These are phyloP conservation scores for Pseudonaja textilis DNA, from an alignment of 2,113 vertebrate species.

Conservation along the genomic window DNA sequence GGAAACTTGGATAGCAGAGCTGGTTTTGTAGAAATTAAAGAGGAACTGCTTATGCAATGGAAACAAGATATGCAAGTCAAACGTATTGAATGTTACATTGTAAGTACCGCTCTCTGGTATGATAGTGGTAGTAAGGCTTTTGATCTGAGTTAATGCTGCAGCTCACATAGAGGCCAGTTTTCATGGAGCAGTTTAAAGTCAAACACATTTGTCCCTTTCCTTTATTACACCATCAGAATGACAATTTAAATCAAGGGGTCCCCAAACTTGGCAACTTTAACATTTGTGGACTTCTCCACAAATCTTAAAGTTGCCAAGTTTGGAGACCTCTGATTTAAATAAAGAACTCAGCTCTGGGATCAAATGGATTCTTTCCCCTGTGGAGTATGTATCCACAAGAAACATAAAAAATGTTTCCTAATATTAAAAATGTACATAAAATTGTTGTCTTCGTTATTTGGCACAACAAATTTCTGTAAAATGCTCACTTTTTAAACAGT, in stretches of 20 bases:
- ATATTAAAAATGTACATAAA: neutral
- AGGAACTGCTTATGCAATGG: constrained; percentile 12
- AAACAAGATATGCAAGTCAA: neutral
- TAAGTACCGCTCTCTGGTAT: neutral
- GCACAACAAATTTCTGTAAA: neutral
- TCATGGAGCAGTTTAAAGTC: neutral
- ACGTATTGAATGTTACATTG: neutral
- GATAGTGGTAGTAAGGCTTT: neutral
- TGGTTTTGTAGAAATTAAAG: neutral
- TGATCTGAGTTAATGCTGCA: neutral
- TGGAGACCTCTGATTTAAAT: neutral
- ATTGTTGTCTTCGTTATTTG: neutral
- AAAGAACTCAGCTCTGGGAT: neutral
- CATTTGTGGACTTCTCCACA: too few species aligned
- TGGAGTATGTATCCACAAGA: neutral
- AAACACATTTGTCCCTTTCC: neutral
- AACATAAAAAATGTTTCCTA: neutral
- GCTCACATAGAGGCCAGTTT: neutral
- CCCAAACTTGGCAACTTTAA: too few species aligned
- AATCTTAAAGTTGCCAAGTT: too few species aligned
- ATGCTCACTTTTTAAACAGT: neutral
- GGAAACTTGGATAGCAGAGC: neutral
- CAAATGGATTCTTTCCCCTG: neutral
- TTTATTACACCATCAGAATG: too few species aligned
- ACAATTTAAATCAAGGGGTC: neutral